Conservation (phyloP, 2,797 vertebrate genomes). For the Phylloscopus collybita region DNA sequence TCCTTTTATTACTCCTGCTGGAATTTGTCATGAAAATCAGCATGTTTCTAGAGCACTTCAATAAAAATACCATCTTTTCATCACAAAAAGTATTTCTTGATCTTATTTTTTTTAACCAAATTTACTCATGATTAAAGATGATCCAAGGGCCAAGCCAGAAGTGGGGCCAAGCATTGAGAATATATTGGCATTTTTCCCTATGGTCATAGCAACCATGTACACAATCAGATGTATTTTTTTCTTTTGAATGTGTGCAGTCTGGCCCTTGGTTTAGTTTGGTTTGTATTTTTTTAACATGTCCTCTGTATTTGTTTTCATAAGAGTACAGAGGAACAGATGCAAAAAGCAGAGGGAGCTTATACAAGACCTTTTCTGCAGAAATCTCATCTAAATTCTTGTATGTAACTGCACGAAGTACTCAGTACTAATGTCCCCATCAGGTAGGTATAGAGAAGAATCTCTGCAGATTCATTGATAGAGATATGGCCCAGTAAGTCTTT, state of each 20-base stretch:
- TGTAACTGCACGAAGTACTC: neutral
- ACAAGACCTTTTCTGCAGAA: neutral
- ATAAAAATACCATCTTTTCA: constrained; percentile 27
- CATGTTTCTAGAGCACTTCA: neutral
- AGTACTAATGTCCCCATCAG: neutral
- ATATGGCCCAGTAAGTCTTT: neutral
- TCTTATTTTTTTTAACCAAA: neutral
- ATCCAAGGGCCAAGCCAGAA: constrained; percentile 48
- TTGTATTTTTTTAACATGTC: constrained; percentile 5
- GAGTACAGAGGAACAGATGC: constrained; percentile 11
- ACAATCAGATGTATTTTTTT: constrained; percentile 35
- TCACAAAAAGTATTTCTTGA: constrained; percentile 5
- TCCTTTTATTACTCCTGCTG: neutral
- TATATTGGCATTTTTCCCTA: neutral
- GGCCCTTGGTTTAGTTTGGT: constrained; percentile 23
- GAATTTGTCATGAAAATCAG: neutral
- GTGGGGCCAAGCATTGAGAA: constrained; percentile 19
- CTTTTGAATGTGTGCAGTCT: constrained; percentile 1
- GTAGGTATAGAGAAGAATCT: neutral
- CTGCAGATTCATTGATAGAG: neutral
- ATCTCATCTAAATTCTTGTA: neutral
- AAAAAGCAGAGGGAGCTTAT: neutral
- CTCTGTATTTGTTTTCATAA: constrained; percentile 38
- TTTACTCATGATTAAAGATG: constrained; percentile 47
- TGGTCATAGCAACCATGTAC: neutral